Conservation (phyloP, 2,888 invertebrate species). For the Ptycholaimellus sp. region DNA sequence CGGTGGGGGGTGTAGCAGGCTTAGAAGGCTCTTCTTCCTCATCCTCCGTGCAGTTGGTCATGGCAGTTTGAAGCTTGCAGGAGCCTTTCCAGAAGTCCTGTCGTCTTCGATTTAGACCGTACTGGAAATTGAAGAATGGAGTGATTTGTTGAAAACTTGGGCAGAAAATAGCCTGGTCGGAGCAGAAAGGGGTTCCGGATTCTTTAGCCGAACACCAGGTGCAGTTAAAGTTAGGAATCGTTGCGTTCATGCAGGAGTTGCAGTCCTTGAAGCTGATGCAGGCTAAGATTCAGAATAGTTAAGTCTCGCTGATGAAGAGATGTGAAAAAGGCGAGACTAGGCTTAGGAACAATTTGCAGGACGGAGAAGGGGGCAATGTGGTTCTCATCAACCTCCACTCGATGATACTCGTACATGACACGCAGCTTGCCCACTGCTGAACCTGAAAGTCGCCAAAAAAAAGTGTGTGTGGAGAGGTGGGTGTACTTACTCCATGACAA, state of each 20-base stretch:
- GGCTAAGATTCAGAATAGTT: constrained; percentile 9
- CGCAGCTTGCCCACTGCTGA: constrained; percentile 62
- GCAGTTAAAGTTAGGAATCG: constrained; percentile 16
- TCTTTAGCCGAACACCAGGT: constrained; percentile 19
- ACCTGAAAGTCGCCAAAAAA: too few relatives aligned
- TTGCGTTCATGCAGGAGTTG: constrained; percentile 15
- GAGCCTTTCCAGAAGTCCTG: constrained; percentile 18
- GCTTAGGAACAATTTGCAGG: too few relatives aligned
- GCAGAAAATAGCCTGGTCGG: constrained; percentile 12
- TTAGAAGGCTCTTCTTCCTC: constrained; percentile 5
- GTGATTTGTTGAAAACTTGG: too few relatives aligned
- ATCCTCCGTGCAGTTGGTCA: constrained; percentile 12
- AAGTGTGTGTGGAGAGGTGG: too few relatives aligned
- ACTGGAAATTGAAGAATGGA: too few relatives aligned
- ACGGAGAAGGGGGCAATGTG: constrained; percentile 49
- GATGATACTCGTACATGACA: constrained; percentile 87
- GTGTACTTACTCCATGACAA: too few relatives aligned
- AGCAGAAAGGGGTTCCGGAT: constrained; percentile 18
- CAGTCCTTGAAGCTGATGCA: constrained; percentile 15
- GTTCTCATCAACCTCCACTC: constrained; percentile 49
- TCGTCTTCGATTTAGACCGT: constrained; percentile 12
- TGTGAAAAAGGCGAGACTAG: too few relatives aligned
- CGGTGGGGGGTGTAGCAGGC: too few relatives aligned
- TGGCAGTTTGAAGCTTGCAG: constrained; percentile 2
- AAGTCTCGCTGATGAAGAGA: neutral